Base-by-base conservation (phyloP, 30 jellyfish, hydroid and myxozoan genomes). In the Phacellophora camtschatica region DNA sequence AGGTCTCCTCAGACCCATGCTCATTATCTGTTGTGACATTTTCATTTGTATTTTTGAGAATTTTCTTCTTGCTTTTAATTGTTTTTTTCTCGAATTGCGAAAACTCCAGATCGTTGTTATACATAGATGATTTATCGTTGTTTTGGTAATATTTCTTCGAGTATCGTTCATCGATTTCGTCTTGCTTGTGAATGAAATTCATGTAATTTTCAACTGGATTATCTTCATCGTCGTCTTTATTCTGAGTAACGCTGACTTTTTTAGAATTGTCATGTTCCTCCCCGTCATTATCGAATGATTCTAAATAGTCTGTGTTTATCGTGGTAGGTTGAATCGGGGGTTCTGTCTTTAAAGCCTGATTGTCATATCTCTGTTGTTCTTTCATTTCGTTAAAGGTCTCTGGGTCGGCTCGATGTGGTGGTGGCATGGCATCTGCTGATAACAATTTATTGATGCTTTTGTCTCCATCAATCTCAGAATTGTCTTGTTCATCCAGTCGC, bases 171-270 rank as follows among this genome's bases (percentile, higher is more conserved):
- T 80, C 84, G 3, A 80, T 51, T 0, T 65, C 83, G 30, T 80
- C 91, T 66, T 80, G 71, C 42, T 80, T 80, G 24, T 80, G 76
- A 28, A 80, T 66, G 48, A 45, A 73, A 37, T 34, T 24, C 86
- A 73, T 73, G 30, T 73, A 73, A 34, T 73, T 74, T 31, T 73
- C 86, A 24, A 73, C 72, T 35, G 30, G 51, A 53, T 73, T 74
- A 33, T 30, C 35, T 1, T 32, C 48, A 33, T 61, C 55, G n/a
- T 28, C 72, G 46, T 48, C 66, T n/a, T n/a, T n/a, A n/a, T n/a
- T n/a, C 23, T 73, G 66, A 28, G 27, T 73, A 7, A 73, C 63
- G 13, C 48, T 55, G 24, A 42, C 41, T 46, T 36, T 34, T 20
- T 56, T 62, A 0, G 29, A 11, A 18, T 25, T 43, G 56, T 73